Evolutionary conservation across 2,113 vertebrate genomes (phyloP), one percentile per base, ranked within the genome.

Genomic region (Pungitius pungitius): DNA sequence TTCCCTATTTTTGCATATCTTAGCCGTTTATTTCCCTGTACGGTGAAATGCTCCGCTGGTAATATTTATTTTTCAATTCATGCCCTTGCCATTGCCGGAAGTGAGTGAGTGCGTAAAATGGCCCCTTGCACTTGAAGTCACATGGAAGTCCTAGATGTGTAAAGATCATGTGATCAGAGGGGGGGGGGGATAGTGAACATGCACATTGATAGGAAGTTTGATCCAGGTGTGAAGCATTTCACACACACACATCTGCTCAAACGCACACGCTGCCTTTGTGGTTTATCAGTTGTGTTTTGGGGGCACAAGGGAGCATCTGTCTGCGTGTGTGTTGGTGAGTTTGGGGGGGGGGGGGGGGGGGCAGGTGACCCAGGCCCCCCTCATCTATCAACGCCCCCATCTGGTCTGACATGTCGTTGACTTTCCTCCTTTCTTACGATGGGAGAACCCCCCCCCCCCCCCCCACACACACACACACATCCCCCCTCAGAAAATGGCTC

Each of bases 351-450:
- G 59, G 47, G 54, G 63, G 3, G 33, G 81, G 66, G 75, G 76
- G 74, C 43, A 75, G 82, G 77, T 63, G 85, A 89, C 88, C 89
- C 80, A 76, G 85, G 69, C 83, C 74, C 81, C 49, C 70, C 89
- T 91, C 90, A 93, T 93, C 86, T 87, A 93, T 91, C 90, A 92
- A 87, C 74, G 77, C 88, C 88, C 78, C 87, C 87, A 63, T 89
- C 85, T 74, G n/a, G 81, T 86, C 84, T 76, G 71, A 85, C 80
- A 76, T 74, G 78, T 73, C 57, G 73, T 73, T 73, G 71, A 56
- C 74, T 88, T 64, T 74, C 57, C 57, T 83, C 47, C 22, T 80
- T 58, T 75, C 72, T 68, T 83, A 55, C 17, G 66, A 54, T 70
- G 62, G 49, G 69, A 80, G 45, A 69, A 69, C 20, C 43, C 15